Percentiles rank a stretch among this genome's conserved stretches.
Conservation (phyloP, 2,113 vertebrate species). For the Phodopus roborovskii region DNA sequence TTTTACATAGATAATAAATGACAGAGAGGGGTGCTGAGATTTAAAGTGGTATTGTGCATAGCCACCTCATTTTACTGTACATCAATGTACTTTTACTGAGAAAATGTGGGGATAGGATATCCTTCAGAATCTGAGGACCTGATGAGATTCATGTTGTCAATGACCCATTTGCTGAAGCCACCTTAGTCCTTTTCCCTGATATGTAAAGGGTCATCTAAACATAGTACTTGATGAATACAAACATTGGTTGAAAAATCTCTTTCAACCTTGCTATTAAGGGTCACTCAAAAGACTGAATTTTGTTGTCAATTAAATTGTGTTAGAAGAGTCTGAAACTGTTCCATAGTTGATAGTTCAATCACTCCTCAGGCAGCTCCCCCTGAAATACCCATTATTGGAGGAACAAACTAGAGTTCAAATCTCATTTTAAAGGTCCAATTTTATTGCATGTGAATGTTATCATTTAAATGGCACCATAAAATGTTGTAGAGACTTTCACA, state of each 20-base stretch:
- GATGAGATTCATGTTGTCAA: not conserved
- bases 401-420: constrained; percentile 37
- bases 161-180: not conserved
- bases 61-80: not conserved
- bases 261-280: constrained; percentile 23
- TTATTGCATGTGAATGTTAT: constrained; percentile 1
- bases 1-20: constrained; percentile 11
- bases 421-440: constrained; percentile 10
- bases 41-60: constrained; percentile 16
- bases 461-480: constrained; percentile 56
- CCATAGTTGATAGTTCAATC: constrained; percentile 17
- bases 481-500: not conserved
- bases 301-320: constrained; percentile 70
- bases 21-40: not conserved
- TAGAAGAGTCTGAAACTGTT: constrained; percentile 10
- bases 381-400: constrained; percentile 19
- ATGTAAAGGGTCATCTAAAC: constrained; percentile 42
- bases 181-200: not conserved
- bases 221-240: constrained; percentile 63
- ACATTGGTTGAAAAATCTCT: constrained; percentile 28
- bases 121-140: not conserved
- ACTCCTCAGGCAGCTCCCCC: not conserved
- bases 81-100: not conserved
- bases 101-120: not conserved
- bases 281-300: constrained; percentile 66